Conservation (phyloP, 2,888 invertebrate genomes). For the Cosmia trapezina region DNA sequence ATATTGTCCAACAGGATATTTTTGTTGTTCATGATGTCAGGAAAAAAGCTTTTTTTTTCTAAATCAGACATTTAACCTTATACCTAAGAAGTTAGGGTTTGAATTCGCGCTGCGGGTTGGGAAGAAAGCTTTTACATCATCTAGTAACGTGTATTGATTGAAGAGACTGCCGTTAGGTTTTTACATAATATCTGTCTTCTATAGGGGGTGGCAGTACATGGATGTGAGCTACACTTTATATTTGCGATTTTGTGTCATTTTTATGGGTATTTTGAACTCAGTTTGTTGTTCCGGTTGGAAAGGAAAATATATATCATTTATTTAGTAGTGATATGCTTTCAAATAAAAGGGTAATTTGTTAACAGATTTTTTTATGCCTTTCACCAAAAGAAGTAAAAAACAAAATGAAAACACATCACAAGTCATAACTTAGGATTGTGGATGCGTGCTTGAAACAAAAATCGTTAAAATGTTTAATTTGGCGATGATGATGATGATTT, state of each 20-base stretch:
- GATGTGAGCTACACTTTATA: slow-evolving; percentile 74
- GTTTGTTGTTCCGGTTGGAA: slow-evolving; percentile 59
- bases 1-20: slow-evolving; percentile 78
- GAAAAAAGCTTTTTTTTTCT: slow-evolving; percentile 75
- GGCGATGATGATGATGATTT: neutral
- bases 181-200: slow-evolving; percentile 89
- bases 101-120: slow-evolving; percentile 65
- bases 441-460: neutral
- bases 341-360: slow-evolving; percentile 3
- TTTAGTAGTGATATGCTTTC: slow-evolving; percentile 27
- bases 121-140: slow-evolving; percentile 88
- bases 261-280: slow-evolving; percentile 69
- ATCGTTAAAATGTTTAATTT: neutral
- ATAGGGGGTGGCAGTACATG: slow-evolving; percentile 82
- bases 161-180: slow-evolving; percentile 89
- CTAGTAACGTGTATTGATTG: slow-evolving; percentile 90
- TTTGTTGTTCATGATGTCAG: slow-evolving; percentile 83
- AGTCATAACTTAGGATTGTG: neutral
- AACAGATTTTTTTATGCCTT: neutral
- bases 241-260: slow-evolving; percentile 70
- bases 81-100: slow-evolving; percentile 66
- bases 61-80: slow-evolving; percentile 70
- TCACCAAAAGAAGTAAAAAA: neutral
- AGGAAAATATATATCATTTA: slow-evolving; percentile 34
- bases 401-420: neutral